Percentiles rank a stretch among this genome's conserved stretches.
Conservation (phyloP, 2,797 vertebrate genomes). For the Xerus rutilus region DNA sequence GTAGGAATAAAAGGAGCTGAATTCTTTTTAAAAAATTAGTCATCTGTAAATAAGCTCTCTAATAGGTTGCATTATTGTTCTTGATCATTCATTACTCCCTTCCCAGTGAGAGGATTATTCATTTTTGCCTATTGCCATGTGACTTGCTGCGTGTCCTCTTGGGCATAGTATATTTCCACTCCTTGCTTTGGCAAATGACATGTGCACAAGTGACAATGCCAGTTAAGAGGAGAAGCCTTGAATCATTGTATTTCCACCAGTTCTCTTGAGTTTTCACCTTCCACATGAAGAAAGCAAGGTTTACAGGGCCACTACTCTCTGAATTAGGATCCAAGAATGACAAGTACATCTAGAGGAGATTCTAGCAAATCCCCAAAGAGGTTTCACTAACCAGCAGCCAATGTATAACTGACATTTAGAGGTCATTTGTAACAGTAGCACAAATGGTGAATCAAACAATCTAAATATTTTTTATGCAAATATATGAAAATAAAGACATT, state of each 20-base stretch:
- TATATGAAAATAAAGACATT: constrained; percentile 36
- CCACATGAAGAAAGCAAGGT: background rate
- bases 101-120: background rate
- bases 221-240: background rate
- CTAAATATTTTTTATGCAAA: constrained; percentile 18
- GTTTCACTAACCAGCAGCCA: background rate
- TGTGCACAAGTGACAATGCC: background rate
- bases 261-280: constrained; percentile 1
- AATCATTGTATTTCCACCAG: background rate
- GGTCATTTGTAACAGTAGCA: background rate
- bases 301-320: background rate
- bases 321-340: background rate
- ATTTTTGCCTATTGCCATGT: background rate
- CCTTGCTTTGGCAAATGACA: background rate
- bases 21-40: constrained; percentile 9
- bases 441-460: background rate
- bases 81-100: background rate
- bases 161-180: background rate
- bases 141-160: background rate
- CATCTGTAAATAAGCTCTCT: constrained; percentile 7
- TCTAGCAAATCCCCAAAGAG: background rate
- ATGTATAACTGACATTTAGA: background rate
- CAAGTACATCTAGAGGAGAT: background rate
- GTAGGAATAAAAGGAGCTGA: constrained; percentile 21
- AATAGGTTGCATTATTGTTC: background rate